Percentiles rank a stretch among this genome's conserved stretches.
These are phyloP conservation scores for Liparis tanakae DNA, from an alignment of 2,797 vertebrate species.

Conservation along the genomic window DNA sequence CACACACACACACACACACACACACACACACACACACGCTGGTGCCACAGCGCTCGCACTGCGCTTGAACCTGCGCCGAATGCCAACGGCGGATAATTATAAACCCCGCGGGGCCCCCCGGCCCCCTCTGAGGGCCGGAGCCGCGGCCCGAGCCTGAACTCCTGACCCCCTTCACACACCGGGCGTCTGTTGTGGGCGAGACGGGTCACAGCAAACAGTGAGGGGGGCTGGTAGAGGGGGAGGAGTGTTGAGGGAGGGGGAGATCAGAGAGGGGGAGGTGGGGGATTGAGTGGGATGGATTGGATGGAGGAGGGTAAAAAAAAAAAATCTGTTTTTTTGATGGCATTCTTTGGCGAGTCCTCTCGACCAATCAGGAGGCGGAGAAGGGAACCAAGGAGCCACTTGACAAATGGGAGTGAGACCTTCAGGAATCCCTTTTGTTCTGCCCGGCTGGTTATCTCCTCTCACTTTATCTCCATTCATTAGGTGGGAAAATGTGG, in stretches of 20 bases:
- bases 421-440: conserved; percentile 70
- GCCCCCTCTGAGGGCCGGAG: conserved; percentile 79
- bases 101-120: conserved; percentile 80
- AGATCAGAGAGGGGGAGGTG: conserved; percentile 27
- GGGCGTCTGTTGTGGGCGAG: conserved; percentile 86
- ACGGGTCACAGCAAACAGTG: conserved; percentile 84
- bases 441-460: conserved; percentile 74
- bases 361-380: conserved; percentile 62
- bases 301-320: conserved; percentile 64
- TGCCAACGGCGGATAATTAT: conserved; percentile 87
- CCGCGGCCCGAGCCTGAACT: conserved; percentile 83
- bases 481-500: conserved; percentile 70
- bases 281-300: conserved; percentile 35
- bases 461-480: conserved; percentile 68
- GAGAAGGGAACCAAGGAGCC: conserved; percentile 31
- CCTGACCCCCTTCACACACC: conserved; percentile 89
- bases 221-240: conserved; percentile 48
- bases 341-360: conserved; percentile 65
- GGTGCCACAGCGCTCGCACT: conserved; percentile 84
- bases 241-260: conserved; percentile 6
- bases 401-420: conserved; percentile 68
- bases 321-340: too few species aligned
- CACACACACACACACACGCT: conserved; percentile 31
- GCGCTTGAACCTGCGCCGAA: conserved; percentile 85
- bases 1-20: conserved; percentile 12